Base-by-base conservation (phyloP, 2,113 vertebrate genomes). In the Sus scrofa region DNA sequence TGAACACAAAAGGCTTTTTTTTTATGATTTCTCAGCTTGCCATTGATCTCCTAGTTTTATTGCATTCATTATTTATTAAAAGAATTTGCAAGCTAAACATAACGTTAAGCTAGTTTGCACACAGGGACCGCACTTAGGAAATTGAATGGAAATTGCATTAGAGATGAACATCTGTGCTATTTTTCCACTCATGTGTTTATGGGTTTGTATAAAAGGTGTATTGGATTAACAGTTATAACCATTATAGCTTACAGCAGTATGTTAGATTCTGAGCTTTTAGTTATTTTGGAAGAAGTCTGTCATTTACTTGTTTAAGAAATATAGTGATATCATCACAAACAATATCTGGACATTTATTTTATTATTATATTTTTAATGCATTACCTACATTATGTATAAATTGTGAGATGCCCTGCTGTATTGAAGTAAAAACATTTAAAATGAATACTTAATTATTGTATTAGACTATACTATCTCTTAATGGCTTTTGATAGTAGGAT, bases 1-100 rank as follows among this genome's bases (percentile, higher is more conserved):
- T 95, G 97, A 98, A 98, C 98, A 98, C 98, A 99, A 98, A 99
- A 98, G 98, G 92, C 97, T 98, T 98, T 98, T 98, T 98, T 99
- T 98, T 98, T 98, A 99, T 99, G 98, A 99, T 99, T 99, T 99
- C 99, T 99, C 98, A 98, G 99, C 99, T 98, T 98, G 98, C 98
- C 98, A 99, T 99, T 99, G 99, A 99, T 99, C 99, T 99, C 97
- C 98, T 97, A 98, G 98, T 99, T 99, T 99, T 99, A 99, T 99
- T 99, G 98, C 99, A 99, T 99, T 99, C 99, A 99, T 99, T 99
- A 99, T 99, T 99, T 99, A 99, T 99, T 99, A 99, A 99, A 99
- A 99, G 98, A 99, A 99, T 99, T 99, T 99, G 99, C 99, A 99
- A 99, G 99, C 99, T 99, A 99, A 99, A 99, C 99, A 99, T 99